Evolutionary conservation across 2,113 vertebrate species (phyloP), one percentile per base, ranked within the genome.

Genomic region (Cyprinodon variegatus): DNA sequence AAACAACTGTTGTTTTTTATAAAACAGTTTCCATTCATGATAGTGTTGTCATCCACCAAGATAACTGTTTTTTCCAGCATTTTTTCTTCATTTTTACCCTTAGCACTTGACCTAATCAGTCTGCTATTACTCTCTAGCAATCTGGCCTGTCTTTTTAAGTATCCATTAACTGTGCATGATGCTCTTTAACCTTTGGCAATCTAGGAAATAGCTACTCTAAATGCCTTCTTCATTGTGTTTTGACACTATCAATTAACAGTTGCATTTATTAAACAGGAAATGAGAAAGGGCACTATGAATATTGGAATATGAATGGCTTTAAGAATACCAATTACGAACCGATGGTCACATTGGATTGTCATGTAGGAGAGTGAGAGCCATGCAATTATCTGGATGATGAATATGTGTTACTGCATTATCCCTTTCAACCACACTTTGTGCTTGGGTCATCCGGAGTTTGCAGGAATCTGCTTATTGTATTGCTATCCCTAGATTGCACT

Each of bases 381-480:
- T 15, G 82, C 88, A 88, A 89, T 91, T 92, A 93, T 89, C 83
- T 70, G 60, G 70, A 78, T 86, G 87, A 91, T 87, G 88, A 88
- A 91, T 88, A 72, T 15, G 37, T 37, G 73, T 87, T 85, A 88
- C 86, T 81, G 83, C 78, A 70, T 77, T 70, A 81, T 86, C 78
- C 79, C 86, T 78, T 86, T 89, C 82, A 88, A 89, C 83, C 70
- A 14, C 65, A 70, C 72, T 63, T 79, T 77, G 69, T 61, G 72
- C 46, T 7, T 69, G 70, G 90, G 89, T 90, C 89, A 79, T 37
- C 29, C 0, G 36, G 71, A 91, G 91, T 88, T 88, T 82, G 83
- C 63, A 53, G 65, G 73, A 73, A 84, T 72, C 77, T 78, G 65
- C 65, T 83, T 77, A 70, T 79, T 86, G 77, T 65, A 76, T 75